Conservation (phyloP, 2,113 vertebrate genomes). For the Furnarius figulus region DNA sequence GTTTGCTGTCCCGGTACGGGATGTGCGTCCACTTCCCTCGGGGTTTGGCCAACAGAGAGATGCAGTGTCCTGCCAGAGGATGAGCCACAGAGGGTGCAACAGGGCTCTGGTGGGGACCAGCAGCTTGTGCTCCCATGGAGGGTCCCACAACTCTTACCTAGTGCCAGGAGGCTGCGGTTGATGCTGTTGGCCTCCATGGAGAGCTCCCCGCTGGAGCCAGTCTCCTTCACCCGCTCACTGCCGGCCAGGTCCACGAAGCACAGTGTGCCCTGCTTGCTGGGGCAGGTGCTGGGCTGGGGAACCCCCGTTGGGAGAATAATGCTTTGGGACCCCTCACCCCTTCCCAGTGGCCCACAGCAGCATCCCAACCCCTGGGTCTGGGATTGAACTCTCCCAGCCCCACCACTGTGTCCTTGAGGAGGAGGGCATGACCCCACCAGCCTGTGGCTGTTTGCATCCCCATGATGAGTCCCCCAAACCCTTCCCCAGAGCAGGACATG, state of each 20-base stretch:
- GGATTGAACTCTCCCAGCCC: neutral
- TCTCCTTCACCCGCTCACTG: constrained; percentile 76
- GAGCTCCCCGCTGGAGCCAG: constrained; percentile 65
- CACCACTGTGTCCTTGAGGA: neutral
- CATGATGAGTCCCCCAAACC: neutral
- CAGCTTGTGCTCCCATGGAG: neutral
- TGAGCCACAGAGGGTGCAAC: neutral
- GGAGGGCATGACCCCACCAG: neutral
- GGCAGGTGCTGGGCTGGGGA: neutral
- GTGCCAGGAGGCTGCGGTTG: constrained; percentile 80
- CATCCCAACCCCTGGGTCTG: neutral
- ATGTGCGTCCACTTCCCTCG: constrained; percentile 68
- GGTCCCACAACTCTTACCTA: constrained; percentile 56
- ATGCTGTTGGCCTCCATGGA: constrained; percentile 78
- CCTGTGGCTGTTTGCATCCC: neutral
- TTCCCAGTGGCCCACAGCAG: neutral
- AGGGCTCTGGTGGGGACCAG: neutral
- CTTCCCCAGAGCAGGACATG: rapidly evolving
- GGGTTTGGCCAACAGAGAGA: constrained; percentile 75
- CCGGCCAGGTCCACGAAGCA: constrained; percentile 80
- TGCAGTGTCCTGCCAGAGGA: constrained; percentile 73
- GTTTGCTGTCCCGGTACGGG: constrained; percentile 82
- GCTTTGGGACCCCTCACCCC: neutral
- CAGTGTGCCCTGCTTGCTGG: constrained; percentile 63
- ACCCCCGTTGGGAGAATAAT: rapidly evolving